These are phyloP conservation scores for Panthera uncia DNA, from an alignment of 2,113 vertebrate genomes.

Conservation along the genomic window DNA sequence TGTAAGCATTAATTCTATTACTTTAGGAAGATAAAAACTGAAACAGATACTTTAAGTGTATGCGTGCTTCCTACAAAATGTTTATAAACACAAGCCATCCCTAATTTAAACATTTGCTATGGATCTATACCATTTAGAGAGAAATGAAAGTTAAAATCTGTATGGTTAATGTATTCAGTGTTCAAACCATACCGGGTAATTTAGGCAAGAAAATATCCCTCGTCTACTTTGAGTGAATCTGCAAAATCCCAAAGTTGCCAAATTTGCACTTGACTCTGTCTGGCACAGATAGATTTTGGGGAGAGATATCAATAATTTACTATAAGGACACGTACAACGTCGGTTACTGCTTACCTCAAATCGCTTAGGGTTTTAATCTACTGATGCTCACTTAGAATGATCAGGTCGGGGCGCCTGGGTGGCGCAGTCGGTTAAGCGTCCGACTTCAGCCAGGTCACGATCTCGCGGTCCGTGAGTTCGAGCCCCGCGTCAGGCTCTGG, in stretches of 20 bases:
- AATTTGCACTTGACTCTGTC: neutral
- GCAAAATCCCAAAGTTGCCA: neutral
- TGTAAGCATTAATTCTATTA: neutral
- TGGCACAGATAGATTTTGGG: neutral
- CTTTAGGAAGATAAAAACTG: neutral
- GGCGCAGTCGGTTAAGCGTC: no score
- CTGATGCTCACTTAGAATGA: neutral
- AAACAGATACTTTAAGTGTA: neutral
- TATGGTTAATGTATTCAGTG: neutral
- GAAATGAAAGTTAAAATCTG: conserved; percentile 18
- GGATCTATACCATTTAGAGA: neutral
- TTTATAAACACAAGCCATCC: neutral
- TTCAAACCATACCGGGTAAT: neutral
- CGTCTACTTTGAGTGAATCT: conserved; percentile 16
- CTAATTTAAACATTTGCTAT: conserved; percentile 2
- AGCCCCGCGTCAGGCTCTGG: no score
- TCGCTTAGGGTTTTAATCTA: neutral
- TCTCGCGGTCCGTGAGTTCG: no score
- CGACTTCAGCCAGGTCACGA: no score
- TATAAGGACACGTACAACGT: neutral
- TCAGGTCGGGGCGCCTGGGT: neutral
- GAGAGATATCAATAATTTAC: neutral
- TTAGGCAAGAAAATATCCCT: conserved; percentile 4
- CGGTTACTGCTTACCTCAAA: neutral
- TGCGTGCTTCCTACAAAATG: neutral